Evolutionary conservation across 2,113 vertebrate genomes (phyloP).

Genomic region (Rhabdornis inornatus): DNA sequence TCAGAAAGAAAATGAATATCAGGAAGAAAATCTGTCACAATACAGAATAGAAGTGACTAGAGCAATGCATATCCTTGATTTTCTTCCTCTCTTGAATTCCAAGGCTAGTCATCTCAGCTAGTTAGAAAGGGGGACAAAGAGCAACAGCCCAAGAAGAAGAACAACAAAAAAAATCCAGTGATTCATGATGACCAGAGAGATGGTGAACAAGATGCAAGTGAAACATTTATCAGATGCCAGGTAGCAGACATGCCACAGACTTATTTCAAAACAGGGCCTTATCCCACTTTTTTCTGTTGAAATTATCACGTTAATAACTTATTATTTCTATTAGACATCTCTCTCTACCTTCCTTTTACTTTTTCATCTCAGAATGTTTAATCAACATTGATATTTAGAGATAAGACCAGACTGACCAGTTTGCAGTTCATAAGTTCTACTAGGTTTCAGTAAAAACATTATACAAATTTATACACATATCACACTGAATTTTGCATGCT

Average conservation of each 20-base stretch:
- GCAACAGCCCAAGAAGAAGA: background rate
- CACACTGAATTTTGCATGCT: background rate
- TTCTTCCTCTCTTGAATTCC: background rate
- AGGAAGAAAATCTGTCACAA: constrained; percentile 47
- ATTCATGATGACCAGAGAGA: background rate
- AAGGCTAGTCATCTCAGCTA: background rate
- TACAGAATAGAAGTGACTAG: background rate
- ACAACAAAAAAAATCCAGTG: too few species aligned
- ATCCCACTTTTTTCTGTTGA: background rate
- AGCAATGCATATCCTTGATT: background rate
- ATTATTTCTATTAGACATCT: background rate
- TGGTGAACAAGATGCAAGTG: background rate
- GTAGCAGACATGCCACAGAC: background rate
- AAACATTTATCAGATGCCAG: background rate
- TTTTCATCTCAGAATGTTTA: background rate
- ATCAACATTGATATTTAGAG: background rate
- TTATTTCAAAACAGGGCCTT: background rate
- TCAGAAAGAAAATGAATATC: constrained; percentile 40
- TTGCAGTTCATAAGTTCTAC: background rate
- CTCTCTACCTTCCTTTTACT: background rate
- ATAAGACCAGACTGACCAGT: background rate
- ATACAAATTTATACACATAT: background rate
- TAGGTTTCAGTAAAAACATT: background rate
- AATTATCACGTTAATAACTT: background rate
- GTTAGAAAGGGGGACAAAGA: background rate